phyloP scores from a whole-genome alignment of 2,797 vertebrate species.

The Taenioides sp. region DNA sequence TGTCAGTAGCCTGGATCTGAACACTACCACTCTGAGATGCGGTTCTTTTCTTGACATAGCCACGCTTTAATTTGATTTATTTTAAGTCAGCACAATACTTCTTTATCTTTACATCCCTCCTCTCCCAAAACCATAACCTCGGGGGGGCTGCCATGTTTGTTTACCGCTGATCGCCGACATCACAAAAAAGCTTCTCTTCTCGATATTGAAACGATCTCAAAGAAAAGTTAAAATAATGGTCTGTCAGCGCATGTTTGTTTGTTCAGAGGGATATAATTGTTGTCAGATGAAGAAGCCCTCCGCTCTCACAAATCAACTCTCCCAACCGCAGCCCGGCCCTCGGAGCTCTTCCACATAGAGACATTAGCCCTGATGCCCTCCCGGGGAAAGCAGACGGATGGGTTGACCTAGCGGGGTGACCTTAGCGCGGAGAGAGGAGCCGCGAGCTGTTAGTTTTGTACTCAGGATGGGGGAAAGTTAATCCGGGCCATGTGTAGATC shows the following conservation, averaged over 20 bases:
- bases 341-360: slow-evolving; percentile 39
- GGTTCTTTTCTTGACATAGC: not conserved
- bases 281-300: slow-evolving; percentile 62
- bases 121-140: slow-evolving; percentile 7
- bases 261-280: slow-evolving; percentile 55
- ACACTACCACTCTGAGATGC: not conserved
- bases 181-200: slow-evolving; percentile 26
- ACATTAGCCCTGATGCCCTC: slow-evolving; percentile 37
- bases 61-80: not conserved
- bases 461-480: slow-evolving; percentile 26
- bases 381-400: slow-evolving; percentile 35
- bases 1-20: not conserved
- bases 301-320: slow-evolving; percentile 38
- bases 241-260: slow-evolving; percentile 64
- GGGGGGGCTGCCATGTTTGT: slow-evolving; percentile 38
- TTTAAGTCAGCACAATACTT: not conserved
- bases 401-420: slow-evolving; percentile 33
- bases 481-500: slow-evolving; percentile 41
- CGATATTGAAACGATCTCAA: slow-evolving; percentile 36
- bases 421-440: slow-evolving; percentile 18
- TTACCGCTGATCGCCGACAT: slow-evolving; percentile 43
- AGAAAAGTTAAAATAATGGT: slow-evolving; percentile 60
- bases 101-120: slow-evolving; percentile 6
- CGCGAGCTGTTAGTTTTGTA: slow-evolving; percentile 18
- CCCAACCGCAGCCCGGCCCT: slow-evolving; percentile 37